Base-by-base conservation (phyloP, 2,888 invertebrate genomes). In the Germaria angustata region DNA sequence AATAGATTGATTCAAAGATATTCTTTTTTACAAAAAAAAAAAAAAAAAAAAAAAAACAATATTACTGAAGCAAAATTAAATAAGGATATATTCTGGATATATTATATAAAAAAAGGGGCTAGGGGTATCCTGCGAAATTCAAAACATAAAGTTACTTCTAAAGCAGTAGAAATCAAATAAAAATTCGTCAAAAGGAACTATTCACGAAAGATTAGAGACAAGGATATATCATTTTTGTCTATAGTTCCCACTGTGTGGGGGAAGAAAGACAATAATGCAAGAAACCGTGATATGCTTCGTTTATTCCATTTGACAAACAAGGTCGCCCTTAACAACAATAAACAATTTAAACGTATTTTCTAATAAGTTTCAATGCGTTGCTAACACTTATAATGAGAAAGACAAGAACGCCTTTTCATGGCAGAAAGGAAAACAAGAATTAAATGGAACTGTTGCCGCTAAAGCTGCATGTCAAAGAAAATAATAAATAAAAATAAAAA, bases 291-390 rank as follows among this genome's bases (percentile, higher is more conserved):
- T 49, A 61, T 41, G 59, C 32, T 53, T 24, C 20, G 4, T 17
- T 53, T 69, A 53, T 61, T 28, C 36, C 44, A 53, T 41, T 69
- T 53, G 77, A 69, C 69, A 69, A 61, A 44, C 77, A 69, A 77
- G 77, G 69, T 36, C 69, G 61, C 24, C 6, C 9, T 53, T 2
- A 24, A 55, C n/a, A 68, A 51, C 7, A 51, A 61, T 66, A 51
- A 69, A 59, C 57, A 68, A 51, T 28, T 51, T 51, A 49, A 68
- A 28, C 9, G 34, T 49, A n/a, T 34, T 69, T 77, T 36, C 1
- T 22, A 11, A 57, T 36, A 28, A 49, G 22, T 66, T 53, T n/a
- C 17, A 22, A 17, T n/a, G 2, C n/a, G 13, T 32, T 39, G 39
- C 66, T 49, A 32, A 68, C 24, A 55, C 11, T 55, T 28, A 13